Conservation (phyloP, 2,797 vertebrate genomes). For the Fundulus diaphanus region DNA sequence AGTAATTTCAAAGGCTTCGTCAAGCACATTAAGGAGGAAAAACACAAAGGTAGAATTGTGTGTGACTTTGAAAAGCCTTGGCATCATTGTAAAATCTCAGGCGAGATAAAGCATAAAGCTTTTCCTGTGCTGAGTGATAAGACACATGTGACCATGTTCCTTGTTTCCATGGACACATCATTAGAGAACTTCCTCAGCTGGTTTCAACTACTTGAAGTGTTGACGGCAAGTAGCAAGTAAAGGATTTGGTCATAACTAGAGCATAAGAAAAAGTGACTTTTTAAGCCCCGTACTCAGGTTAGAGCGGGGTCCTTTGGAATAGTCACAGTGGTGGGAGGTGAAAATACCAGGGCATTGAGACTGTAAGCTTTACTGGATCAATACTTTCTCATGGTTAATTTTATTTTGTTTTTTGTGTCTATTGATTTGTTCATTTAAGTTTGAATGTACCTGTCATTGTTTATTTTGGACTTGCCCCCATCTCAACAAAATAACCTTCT, state of each 20-base stretch:
- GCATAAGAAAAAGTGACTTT: slow-evolving; percentile 27
- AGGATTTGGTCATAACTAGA: slow-evolving; percentile 46
- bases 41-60: not conserved
- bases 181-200: slow-evolving; percentile 76
- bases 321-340: too few relatives aligned
- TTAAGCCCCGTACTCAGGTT: slow-evolving; percentile 7
- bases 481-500: not conserved
- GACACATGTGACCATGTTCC: slow-evolving; percentile 71
- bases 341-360: not conserved
- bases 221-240: slow-evolving; percentile 64
- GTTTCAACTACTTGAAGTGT: slow-evolving; percentile 61
- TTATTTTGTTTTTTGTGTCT: not conserved
- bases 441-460: not conserved
- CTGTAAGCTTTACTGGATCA: not conserved
- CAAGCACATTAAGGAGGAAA: slow-evolving; percentile 17
- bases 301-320: slow-evolving; percentile 1
- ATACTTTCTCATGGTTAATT: not conserved
- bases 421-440: too few relatives aligned
- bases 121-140: slow-evolving; percentile 56
- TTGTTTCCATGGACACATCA: slow-evolving; percentile 84
- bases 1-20: slow-evolving; percentile 13
- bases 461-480: not conserved
- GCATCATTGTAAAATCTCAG: slow-evolving; percentile 38
- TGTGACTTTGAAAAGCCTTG: slow-evolving; percentile 42
- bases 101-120: slow-evolving; percentile 52